Base-by-base conservation (phyloP, 64 coral and sea anemone genomes). In the Trachythela sp. region DNA sequence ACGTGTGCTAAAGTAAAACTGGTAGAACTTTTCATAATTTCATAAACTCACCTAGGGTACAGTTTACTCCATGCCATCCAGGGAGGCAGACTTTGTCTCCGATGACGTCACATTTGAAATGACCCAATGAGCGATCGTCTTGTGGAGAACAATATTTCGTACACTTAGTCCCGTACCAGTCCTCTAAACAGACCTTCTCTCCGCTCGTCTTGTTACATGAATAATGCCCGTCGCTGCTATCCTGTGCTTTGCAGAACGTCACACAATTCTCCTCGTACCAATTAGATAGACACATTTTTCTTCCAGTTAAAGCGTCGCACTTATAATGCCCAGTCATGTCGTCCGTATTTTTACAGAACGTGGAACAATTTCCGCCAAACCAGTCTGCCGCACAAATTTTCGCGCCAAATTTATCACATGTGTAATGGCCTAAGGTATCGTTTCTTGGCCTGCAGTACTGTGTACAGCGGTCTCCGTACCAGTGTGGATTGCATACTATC, bases 21-120 rank as follows among this genome's bases (percentile, higher is more conserved):
- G n/a, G n/a, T n/a, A n/a, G n/a, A n/a, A 27, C 15, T 64, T 64
- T 8, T n/a, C 8, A 22, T n/a, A 6, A n/a, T 24, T 0, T 26
- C 22, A 20, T 10, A 26, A 64, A 64, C 87, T 15, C 84, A 94
- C 92, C 54, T 87, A 90, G 24, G 10, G 90, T 92, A 35, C 94
- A 94, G 70, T 92, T 92, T 1, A 35, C 49, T 34, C 94, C 94
- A 1, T 40, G 77, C 94, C 94, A 94, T 39, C 94, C 94, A n/a
- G 48, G 0, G 31, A 92, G 17, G 48, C 94, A 94, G 22, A 92
- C 31, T 60, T 89, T 92, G 17, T 92, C 88, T 35, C 94, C 94
- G 40, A 54, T 94, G 33, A 34, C 87, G 37, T 94, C 84, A 27
- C 94, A 94, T 29, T 37, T 83, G 70, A 89, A 94, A 84, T 94